Base-by-base conservation (phyloP, 2,113 vertebrate genomes). In the Sinocyclocheilus grahami region DNA sequence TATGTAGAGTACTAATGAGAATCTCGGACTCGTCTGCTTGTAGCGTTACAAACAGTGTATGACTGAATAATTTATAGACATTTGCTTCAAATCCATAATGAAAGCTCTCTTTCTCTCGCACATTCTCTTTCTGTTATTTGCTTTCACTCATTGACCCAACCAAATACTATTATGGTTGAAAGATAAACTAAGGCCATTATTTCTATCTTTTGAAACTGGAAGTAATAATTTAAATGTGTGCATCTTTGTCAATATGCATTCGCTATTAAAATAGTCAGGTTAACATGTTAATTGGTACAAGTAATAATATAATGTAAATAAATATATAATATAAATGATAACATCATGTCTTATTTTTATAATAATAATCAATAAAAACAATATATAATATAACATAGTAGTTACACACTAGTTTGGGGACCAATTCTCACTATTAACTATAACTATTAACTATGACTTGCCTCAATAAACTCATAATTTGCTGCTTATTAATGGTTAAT, bases 1-100 rank as follows among this genome's bases (percentile, higher is more conserved):
- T 88, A 30, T 51, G 24, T 51, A 10, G 46, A 72, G 71, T 63
- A 78, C 55, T 74, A 85, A 90, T 72, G 53, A 69, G 72, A 85
- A 67, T 76, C 37, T 27, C 22, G 27, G 80, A 51, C 60, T 72
- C 0, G 20, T 85, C 65, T 83, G 83, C 83, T 84, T 81, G 51
- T 63, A 82, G 83, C 46, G 22, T 82, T 86, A 85, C 86, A 85
- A 74, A 78, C 72, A 33, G 78, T 71, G 37, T 51, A 84, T 79
- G 16, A 83, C 27, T 91, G 85, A 91, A 90, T 90, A 87, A 91
- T 91, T 90, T 80, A 91, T 88, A 55, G 51, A 20, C 48, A 86
- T 76, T 83, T 39, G 11, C 69, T 30, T 71, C 62, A 86, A 83
- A 85, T 74, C 20, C 24, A 74, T 87, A 89, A 90, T 90, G 84